phyloP scores from a whole-genome alignment of 2,888 invertebrate genomes.

The Rhogogaster chlorosoma region DNA sequence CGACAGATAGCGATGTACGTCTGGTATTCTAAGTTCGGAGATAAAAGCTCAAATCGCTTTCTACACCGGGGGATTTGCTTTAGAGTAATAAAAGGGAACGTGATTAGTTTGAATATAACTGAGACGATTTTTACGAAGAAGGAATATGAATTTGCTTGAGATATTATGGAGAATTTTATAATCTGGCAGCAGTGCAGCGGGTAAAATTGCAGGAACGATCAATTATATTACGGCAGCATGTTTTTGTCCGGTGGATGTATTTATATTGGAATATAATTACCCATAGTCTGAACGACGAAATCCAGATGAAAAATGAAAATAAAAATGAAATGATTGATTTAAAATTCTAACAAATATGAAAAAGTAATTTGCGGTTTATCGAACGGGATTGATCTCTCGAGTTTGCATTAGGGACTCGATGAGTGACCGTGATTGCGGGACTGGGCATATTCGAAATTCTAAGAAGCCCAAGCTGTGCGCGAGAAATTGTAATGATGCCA shows the following conservation, averaged over 20 bases:
- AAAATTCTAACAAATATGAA: neutral
- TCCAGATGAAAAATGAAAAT: conserved; percentile 1
- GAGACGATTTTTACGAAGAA: neutral
- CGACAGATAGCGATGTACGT: conserved; percentile 5
- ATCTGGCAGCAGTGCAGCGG: neutral
- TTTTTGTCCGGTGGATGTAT: conserved; percentile 12
- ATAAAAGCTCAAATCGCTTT: neutral
- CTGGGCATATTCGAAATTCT: conserved; percentile 25
- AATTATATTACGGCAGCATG: conserved; percentile 16
- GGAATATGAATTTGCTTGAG: neutral
- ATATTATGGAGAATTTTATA: neutral
- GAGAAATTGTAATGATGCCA: conserved; percentile 76
- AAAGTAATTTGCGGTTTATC: neutral
- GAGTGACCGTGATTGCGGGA: conserved; percentile 33
- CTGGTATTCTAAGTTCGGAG: neutral
- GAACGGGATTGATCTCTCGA: neutral
- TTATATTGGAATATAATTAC: conserved; percentile 22
- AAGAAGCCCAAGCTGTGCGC: conserved; percentile 33
- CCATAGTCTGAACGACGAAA: neutral
- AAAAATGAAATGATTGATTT: conserved; percentile 30
- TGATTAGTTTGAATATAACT: neutral
- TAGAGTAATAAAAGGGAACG: neutral
- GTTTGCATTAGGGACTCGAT: neutral
- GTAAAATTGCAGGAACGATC: conserved; percentile 1
- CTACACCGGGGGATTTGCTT: neutral